Percentiles rank a stretch among this genome's conserved stretches.
These are phyloP conservation scores for Nasalis larvatus DNA, from an alignment of 2,113 vertebrate species.

Conservation along the genomic window DNA sequence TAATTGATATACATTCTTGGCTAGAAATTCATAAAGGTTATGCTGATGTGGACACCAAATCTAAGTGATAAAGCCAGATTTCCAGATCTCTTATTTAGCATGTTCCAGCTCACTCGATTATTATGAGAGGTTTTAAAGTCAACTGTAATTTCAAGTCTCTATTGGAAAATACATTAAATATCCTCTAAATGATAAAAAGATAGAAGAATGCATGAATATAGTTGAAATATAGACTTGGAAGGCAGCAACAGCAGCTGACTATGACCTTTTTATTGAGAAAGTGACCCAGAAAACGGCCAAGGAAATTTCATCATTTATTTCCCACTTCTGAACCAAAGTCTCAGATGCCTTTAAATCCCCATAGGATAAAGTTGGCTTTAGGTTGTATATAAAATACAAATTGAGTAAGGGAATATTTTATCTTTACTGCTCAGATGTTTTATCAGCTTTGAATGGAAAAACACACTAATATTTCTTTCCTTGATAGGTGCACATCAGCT, in stretches of 20 bases:
- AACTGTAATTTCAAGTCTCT: background rate
- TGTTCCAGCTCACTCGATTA: background rate
- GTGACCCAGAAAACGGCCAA: constrained; percentile 57
- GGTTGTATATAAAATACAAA: constrained; percentile 52
- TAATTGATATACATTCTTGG: background rate
- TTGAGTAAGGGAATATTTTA: constrained; percentile 1
- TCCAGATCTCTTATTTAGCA: background rate
- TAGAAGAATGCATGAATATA: background rate
- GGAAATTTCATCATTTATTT: constrained; percentile 67
- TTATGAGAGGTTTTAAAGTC: background rate
- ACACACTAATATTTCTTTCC: background rate
- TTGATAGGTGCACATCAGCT: background rate
- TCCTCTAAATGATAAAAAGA: background rate
- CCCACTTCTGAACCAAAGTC: constrained; percentile 42
- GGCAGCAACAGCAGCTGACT: background rate
- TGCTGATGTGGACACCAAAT: background rate
- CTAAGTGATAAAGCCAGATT: background rate
- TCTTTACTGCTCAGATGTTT: background rate
- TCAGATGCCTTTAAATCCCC: constrained; percentile 34
- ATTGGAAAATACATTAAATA: background rate
- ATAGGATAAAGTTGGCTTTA: constrained; percentile 23
- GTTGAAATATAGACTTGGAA: constrained; percentile 18
- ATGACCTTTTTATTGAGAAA: constrained; percentile 66
- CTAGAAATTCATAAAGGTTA: background rate
- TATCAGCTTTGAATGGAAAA: background rate